These are phyloP conservation scores for Actenoides lindsayi DNA, from an alignment of 2,113 vertebrate genomes.

Conservation along the genomic window DNA sequence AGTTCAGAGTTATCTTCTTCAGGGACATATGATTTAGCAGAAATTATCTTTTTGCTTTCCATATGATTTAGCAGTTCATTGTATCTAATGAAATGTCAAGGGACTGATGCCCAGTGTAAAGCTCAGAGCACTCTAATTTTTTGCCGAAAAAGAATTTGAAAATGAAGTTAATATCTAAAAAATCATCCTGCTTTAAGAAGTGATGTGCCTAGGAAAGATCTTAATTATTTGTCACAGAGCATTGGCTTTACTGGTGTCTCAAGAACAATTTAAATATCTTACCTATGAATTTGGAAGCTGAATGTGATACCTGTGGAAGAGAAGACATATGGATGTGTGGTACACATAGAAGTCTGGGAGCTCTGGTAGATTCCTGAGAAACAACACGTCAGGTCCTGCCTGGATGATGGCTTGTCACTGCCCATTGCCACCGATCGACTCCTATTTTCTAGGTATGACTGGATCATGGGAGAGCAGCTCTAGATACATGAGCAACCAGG, in stretches of 20 bases:
- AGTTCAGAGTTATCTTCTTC: not conserved
- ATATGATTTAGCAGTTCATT: not conserved
- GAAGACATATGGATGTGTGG: not conserved
- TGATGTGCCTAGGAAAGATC: not conserved
- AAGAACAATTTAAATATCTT: not conserved
- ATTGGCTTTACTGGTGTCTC: not conserved
- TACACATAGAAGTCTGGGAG: not conserved
- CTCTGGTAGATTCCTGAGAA: not conserved
- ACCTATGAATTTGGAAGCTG: not conserved
- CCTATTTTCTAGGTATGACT: not conserved
- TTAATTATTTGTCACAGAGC: not conserved
- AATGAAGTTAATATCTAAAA: not conserved
- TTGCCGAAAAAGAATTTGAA: not conserved
- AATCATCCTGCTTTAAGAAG: not conserved
- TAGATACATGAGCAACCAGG: not conserved
- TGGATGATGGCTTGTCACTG: not conserved
- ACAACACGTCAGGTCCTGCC: not conserved
- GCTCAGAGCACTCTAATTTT: not conserved
- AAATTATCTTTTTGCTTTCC: not conserved
- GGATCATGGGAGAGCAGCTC: not conserved
- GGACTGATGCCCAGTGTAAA: not conserved
- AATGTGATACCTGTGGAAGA: not conserved
- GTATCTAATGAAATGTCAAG: not conserved
- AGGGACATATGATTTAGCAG: not conserved
- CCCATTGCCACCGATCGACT: not conserved